Evolutionary conservation across 2,797 vertebrate genomes (phyloP), one percentile per base, ranked within the genome.

Genomic region (Epinephelus awoara): DNA sequence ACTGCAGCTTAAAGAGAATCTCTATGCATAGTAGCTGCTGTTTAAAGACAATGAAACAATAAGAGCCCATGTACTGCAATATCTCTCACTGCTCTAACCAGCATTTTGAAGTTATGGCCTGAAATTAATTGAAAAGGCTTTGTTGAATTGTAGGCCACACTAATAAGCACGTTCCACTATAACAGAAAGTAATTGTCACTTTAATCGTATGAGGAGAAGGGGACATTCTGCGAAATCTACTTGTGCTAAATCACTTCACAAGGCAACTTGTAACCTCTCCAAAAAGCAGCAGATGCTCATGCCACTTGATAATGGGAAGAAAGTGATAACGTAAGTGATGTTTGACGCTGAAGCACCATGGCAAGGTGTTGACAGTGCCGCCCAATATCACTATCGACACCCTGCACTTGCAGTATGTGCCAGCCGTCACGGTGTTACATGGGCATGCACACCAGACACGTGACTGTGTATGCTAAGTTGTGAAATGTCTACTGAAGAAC

Each of bases 71-170:
- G 34, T 40, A 46, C 29, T 56, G 59, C 94, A 88, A 87, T 88
- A 91, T 90, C 92, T 89, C 87, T 82, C 51, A 62, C 50, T 67
- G 27, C 46, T 74, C 23, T 75, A 86, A 85, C 85, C 93, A 94
- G 90, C 90, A 86, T 93, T 93, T 93, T 95, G 93, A 95, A 92
- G 92, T 95, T 94, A 94, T 91, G 90, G 93, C 61, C 23, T 52
- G 25, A 42, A 52, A 59, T 81, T 6, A 62, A 82, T 63, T 75
- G 38, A 67, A 70, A 79, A 67, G 27, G 56, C 18, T 70, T 79
- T 38, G 40, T 19, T 29, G 19, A 79, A 69, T 70, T 50, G 49
- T 27, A 55, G 23, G 34, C 27, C 18, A 18, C 44, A 19, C 29
- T 29, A 23, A 49, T 47, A 57, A 56, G 12, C 52, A 50, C 3